Evolutionary conservation across 2,113 vertebrate genomes (phyloP).

Genomic region (Amia ocellicauda): DNA sequence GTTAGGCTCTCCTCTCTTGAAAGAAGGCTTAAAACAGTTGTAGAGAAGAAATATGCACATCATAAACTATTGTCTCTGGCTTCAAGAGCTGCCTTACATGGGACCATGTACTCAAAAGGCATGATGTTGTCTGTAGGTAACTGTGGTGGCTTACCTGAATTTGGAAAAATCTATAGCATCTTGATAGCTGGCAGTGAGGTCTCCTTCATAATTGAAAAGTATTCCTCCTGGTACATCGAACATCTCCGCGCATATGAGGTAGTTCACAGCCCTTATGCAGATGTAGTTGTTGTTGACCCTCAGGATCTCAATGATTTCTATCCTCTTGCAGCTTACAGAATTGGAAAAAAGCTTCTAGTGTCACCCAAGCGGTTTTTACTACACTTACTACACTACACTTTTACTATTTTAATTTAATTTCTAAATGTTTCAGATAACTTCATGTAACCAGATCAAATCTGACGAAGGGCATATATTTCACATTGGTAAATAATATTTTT

Average conservation of each 20-base stretch:
- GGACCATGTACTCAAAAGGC: constrained; percentile 24
- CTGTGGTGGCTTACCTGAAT: constrained; percentile 19
- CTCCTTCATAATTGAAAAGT: constrained; percentile 15
- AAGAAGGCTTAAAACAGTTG: constrained; percentile 9
- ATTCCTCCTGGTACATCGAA: constrained; percentile 17
- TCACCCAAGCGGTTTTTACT: constrained; percentile 21
- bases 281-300: constrained; percentile 23
- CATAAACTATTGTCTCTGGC: constrained; percentile 21
- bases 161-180: constrained; percentile 20
- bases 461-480: no score
- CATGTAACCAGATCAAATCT: no score
- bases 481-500: no score
- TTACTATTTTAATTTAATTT: background rate
- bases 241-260: constrained; percentile 17
- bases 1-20: constrained; percentile 22
- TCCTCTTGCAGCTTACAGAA: constrained; percentile 18
- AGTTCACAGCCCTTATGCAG: constrained; percentile 10
- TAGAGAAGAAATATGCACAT: constrained; percentile 21
- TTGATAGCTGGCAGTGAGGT: constrained; percentile 15
- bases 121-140: constrained; percentile 18
- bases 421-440: no score
- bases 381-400: background rate
- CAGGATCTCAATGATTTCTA: constrained; percentile 28
- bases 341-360: constrained; percentile 19
- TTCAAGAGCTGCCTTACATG: constrained; percentile 18